Evolutionary conservation across 1,140 invertebrate genomes (phyloP).

Genomic region (Drosophila murphyi): DNA sequence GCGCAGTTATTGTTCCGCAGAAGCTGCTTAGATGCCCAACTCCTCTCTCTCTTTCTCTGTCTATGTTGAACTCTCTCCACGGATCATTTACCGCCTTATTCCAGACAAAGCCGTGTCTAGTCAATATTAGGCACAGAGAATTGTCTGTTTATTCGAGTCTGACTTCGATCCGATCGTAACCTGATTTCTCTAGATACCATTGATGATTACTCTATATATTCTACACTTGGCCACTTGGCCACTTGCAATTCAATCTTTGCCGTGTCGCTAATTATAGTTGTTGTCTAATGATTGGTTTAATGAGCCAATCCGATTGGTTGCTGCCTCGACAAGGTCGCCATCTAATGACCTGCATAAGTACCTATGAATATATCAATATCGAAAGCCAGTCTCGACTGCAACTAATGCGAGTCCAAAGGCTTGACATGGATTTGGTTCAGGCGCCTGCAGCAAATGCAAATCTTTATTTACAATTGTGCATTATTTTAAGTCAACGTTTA

Average conservation of each 20-base stretch:
- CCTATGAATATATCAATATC: conserved; percentile 23
- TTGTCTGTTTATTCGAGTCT: conserved; percentile 70
- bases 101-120: conserved; percentile 41
- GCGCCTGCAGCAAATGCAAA: background rate
- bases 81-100: conserved; percentile 21
- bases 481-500: background rate
- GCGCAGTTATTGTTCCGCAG: conserved; percentile 23
- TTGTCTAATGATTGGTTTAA: conserved; percentile 64
- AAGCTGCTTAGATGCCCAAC: conserved; percentile 55
- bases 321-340: conserved; percentile 56
- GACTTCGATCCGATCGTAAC: conserved; percentile 67
- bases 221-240: background rate
- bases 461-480: background rate
- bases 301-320: conserved; percentile 33
- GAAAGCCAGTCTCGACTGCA: conserved; percentile 58
- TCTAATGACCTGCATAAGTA: conserved; percentile 65
- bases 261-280: conserved; percentile 61
- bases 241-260: conserved; percentile 19
- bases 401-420: conserved; percentile 28
- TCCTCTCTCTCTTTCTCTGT: conserved; percentile 16
- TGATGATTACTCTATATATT: background rate
- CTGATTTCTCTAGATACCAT: conserved; percentile 58
- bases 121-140: conserved; percentile 52
- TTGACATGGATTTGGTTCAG: background rate
- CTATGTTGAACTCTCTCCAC: background rate